These are phyloP conservation scores for Molossus alvarezi DNA, from an alignment of 2,797 vertebrate species.

Conservation along the genomic window DNA sequence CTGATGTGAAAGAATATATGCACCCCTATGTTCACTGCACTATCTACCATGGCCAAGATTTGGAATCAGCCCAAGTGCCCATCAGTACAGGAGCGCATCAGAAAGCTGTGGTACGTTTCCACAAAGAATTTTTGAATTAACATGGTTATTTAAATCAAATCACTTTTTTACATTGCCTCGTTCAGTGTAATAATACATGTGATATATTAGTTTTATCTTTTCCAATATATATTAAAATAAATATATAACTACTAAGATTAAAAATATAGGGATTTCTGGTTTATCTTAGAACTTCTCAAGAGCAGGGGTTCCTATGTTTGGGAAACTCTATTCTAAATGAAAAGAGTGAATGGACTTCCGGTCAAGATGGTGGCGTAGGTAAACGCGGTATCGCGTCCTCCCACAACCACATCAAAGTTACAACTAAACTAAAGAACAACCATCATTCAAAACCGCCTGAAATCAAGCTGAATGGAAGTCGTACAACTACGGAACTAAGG, in stretches of 20 bases:
- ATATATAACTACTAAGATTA: slow-evolving; percentile 42
- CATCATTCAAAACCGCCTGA: too few species aligned
- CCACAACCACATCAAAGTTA: too few species aligned
- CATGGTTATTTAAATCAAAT: slow-evolving; percentile 10
- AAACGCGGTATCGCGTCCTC: too few species aligned
- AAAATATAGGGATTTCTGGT: slow-evolving; percentile 18
- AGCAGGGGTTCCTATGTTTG: not conserved
- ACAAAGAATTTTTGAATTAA: slow-evolving; percentile 36
- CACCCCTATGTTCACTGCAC: not conserved
- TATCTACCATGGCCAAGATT: not conserved
- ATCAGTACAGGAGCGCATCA: not conserved
- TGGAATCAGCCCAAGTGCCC: not conserved
- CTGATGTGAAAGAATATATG: not conserved
- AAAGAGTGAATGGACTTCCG: too few species aligned
- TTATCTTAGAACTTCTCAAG: slow-evolving; percentile 17
- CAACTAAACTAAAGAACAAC: too few species aligned
- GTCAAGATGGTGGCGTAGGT: too few species aligned
- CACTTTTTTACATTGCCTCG: not conserved
- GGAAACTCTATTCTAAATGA: slow-evolving; percentile 7
- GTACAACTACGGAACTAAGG: too few species aligned
- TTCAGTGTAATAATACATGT: not conserved
- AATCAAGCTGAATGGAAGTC: too few species aligned
- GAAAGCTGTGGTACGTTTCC: not conserved
- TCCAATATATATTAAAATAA: slow-evolving; percentile 43
- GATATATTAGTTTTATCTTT: slow-evolving; percentile 21